Percentiles rank a stretch among this genome's conserved stretches.
These are phyloP conservation scores for Tokudaia muenninki DNA, from an alignment of 2,797 vertebrate species.

Conservation along the genomic window DNA sequence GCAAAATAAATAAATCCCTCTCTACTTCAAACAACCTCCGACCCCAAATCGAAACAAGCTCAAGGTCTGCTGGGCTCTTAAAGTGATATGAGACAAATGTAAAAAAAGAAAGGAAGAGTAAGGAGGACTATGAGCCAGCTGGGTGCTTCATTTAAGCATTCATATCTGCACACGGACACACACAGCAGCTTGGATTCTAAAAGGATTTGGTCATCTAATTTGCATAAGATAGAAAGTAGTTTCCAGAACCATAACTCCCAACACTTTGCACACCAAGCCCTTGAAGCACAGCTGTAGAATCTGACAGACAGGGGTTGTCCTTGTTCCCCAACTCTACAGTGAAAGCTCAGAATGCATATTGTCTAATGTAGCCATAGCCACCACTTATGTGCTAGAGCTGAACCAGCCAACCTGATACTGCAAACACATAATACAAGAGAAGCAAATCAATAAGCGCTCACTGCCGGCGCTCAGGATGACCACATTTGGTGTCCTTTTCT, in stretches of 20 bases:
- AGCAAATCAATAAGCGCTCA: conserved; percentile 35
- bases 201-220: conserved; percentile 65
- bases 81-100: background rate
- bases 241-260: conserved; percentile 70
- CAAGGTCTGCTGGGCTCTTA: background rate
- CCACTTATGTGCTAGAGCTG: background rate
- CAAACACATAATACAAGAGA: conserved; percentile 12
- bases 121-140: background rate
- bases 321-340: conserved; percentile 43
- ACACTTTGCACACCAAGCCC: conserved; percentile 66
- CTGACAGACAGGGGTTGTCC: conserved; percentile 68
- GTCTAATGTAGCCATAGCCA: conserved; percentile 34
- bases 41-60: background rate
- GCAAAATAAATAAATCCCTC: background rate
- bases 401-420: background rate
- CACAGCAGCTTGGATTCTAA: background rate
- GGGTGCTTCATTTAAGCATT: background rate
- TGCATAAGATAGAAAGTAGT: conserved; percentile 70
- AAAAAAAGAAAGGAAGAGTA: background rate
- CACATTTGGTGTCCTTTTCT: background rate
- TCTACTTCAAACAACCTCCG: conserved; percentile 17
- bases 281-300: conserved; percentile 65
- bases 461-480: background rate
- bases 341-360: background rate
- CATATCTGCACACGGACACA: background rate